Conservation (phyloP, 2,888 invertebrate genomes). For the Chrysolina haemoptera region DNA sequence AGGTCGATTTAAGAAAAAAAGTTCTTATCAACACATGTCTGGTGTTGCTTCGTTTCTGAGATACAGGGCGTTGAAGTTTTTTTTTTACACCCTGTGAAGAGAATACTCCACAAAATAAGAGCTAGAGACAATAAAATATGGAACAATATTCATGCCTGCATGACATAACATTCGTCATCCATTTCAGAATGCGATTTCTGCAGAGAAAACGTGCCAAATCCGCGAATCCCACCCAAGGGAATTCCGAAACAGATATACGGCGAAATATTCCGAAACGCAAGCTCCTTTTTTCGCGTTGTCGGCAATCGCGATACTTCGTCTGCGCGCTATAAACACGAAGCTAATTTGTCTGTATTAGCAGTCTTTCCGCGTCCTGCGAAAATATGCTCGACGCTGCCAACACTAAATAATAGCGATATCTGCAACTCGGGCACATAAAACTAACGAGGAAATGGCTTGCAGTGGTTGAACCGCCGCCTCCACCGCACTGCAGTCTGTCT, state of each 20-base stretch:
- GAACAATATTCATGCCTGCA: too few relatives aligned
- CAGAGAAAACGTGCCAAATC: conserved; percentile 24
- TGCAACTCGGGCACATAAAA: conserved; percentile 57
- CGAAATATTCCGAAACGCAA: neutral
- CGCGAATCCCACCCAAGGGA: neutral
- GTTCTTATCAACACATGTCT: too few relatives aligned
- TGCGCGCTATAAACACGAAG: neutral
- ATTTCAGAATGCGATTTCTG: conserved; percentile 12
- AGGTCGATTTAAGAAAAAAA: too few relatives aligned
- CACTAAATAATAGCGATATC: conserved; percentile 59
- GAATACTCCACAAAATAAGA: too few relatives aligned
- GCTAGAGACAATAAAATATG: too few relatives aligned
- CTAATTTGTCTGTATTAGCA: conserved; percentile 27
- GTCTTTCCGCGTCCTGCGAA: conserved; percentile 5
- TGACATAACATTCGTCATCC: neutral
- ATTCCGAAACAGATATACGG: neutral
- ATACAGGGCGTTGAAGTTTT: too few relatives aligned
- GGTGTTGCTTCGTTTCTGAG: too few relatives aligned
- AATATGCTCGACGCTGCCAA: conserved; percentile 46
- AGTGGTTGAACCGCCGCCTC: conserved; percentile 51
- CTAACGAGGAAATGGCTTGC: conserved; percentile 54
- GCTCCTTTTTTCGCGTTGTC: neutral
- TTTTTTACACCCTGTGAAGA: too few relatives aligned
- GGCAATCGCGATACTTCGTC: conserved; percentile 1
- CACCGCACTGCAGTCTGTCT: conserved; percentile 55